These are phyloP conservation scores for Ellobium chinense DNA, from an alignment of 2,888 invertebrate genomes.

Conservation along the genomic window DNA sequence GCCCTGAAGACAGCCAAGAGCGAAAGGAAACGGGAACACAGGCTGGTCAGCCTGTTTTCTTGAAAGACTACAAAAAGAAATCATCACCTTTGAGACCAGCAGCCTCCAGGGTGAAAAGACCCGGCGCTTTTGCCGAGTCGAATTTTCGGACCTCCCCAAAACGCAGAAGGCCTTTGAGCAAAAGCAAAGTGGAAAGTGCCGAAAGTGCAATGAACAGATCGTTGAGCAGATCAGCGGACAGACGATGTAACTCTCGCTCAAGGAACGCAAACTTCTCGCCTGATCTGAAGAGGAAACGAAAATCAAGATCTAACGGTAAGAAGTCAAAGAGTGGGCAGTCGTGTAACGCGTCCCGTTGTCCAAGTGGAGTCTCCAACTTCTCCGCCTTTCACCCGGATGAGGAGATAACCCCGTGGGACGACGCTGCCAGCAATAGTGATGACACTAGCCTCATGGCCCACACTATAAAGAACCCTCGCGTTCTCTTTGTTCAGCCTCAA, in stretches of 20 bases:
- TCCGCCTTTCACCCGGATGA: constrained; percentile 27
- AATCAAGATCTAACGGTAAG: neutral
- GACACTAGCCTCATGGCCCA: constrained; percentile 31
- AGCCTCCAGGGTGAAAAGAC: too few relatives aligned
- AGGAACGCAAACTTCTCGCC: neutral
- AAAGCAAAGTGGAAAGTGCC: neutral
- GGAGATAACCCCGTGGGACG: constrained; percentile 35
- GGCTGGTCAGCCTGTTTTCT: neutral
- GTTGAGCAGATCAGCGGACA: too few relatives aligned
- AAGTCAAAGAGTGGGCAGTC: neutral
- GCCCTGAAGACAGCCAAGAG: neutral
- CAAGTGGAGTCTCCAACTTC: neutral
- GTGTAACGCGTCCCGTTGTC: neutral
- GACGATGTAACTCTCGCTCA: too few relatives aligned
- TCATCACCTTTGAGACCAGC: too few relatives aligned
- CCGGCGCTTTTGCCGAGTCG: too few relatives aligned
- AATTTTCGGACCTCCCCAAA: too few relatives aligned
- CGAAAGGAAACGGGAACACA: neutral
- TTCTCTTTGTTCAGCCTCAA: too few relatives aligned
- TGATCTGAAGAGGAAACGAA: constrained; percentile 2
- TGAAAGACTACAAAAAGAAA: too few relatives aligned
- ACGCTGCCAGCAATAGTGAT: constrained; percentile 32
- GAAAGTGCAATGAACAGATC: neutral
- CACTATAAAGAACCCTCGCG: constrained; percentile 30
- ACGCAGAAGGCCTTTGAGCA: neutral